Base-by-base conservation (phyloP, 2,888 invertebrate genomes). In the Drosophila mulleri region DNA sequence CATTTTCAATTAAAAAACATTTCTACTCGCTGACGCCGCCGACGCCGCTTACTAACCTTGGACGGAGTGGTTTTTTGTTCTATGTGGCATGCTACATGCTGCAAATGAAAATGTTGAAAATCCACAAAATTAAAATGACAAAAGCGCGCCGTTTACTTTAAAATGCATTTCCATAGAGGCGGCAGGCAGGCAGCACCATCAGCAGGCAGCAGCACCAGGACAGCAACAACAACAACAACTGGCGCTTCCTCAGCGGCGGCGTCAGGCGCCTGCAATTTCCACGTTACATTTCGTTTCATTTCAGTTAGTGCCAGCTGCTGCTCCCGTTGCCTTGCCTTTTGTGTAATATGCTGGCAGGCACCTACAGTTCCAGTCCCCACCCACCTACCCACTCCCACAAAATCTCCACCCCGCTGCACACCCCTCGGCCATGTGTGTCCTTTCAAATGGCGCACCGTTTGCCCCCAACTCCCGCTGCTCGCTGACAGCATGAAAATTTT, bases 51-150 rank as follows among this genome's bases (percentile, higher is more conserved):
- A 23, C 80, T 80, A 89, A 82, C 88, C 78, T 70, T 78, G 74
- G 61, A 58, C 60, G 35, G 16, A 20, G 54, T 41, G 41, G n/a
- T 42, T 35, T 57, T 57, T 57, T 57, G 42, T 57, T 58, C 53
- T 77, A 35, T 42, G 78, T 72, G 65, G 76, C 81, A 67, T 67
- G 76, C 47, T 52, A 65, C 47, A 47, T 50, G 67, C 67, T 65
- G 59, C 70, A 77, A 88, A 88, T 88, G 77, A 75, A 88, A 90
- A 89, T 81, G 82, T 67, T 76, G 64, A 73, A 78, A 90, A 88
- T 89, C 89, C 86, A 77, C 88, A 82, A 90, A 89, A 90, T 88
- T 88, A 88, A 88, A 88, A 88, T 88, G 90, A 88, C 90, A 88
- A 88, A 88, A 88, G 90, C 75, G 80, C 70, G 82, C 76, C 79